A percentile compares a stretch with the other conserved stretches of the same genome.
Evolutionary conservation across 1,140 invertebrate species (phyloP).

Genomic region (Drosophila persimilis): DNA sequence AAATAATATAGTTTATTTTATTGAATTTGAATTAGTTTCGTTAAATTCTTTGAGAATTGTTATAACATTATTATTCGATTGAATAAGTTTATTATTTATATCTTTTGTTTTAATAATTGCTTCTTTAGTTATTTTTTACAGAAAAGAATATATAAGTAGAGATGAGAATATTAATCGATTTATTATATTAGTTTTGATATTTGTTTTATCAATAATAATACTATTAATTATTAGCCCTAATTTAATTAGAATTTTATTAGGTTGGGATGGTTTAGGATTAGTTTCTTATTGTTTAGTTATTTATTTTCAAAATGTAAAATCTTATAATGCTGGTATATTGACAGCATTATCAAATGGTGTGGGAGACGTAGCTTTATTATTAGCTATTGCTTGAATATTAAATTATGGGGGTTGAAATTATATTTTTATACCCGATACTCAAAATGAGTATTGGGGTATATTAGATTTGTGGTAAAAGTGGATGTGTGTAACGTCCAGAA

Average conservation of each 20-base stretch:
- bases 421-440: too few species aligned
- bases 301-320: slow-evolving; percentile 86
- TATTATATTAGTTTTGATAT: slow-evolving; percentile 85
- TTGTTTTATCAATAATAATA: slow-evolving; percentile 88
- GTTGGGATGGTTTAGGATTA: slow-evolving; percentile 87
- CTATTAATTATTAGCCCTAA: slow-evolving; percentile 87
- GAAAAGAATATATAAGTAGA: slow-evolving; percentile 85
- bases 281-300: slow-evolving; percentile 87
- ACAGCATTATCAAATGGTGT: slow-evolving; percentile 86
- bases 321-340: slow-evolving; percentile 86
- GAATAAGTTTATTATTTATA: slow-evolving; percentile 85
- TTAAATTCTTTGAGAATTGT: slow-evolving; percentile 83
- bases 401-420: too few species aligned
- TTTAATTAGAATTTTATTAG: slow-evolving; percentile 88
- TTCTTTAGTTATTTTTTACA: slow-evolving; percentile 86
- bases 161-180: slow-evolving; percentile 84
- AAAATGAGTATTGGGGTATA: too few species aligned
- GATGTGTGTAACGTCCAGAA: too few species aligned
- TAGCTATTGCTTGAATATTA: too few species aligned
- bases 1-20: slow-evolving; percentile 83
- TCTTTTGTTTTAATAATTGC: slow-evolving; percentile 86
- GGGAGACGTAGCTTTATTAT: slow-evolving; percentile 85
- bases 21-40: slow-evolving; percentile 84
- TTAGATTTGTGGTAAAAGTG: too few species aligned
- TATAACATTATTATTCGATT: slow-evolving; percentile 82